These are phyloP conservation scores for Caenorhabditis macrosperma DNA, from an alignment of 2,888 invertebrate species.

Conservation along the genomic window DNA sequence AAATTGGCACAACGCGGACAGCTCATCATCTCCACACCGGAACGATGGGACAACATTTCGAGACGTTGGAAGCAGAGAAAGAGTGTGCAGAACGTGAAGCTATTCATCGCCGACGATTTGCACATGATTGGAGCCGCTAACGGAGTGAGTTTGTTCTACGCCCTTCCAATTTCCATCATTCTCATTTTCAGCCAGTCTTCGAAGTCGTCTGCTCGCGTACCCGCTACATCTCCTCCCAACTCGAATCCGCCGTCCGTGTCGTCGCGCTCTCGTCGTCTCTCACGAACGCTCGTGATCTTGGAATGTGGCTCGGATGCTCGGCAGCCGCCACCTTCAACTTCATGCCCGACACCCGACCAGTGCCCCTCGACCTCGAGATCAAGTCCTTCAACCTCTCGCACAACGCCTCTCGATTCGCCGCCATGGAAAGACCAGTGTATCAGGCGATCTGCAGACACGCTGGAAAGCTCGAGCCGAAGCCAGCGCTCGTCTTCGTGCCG, in stretches of 20 bases:
- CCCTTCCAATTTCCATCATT: background rate
- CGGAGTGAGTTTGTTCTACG: conserved; percentile 80
- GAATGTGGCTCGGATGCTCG: conserved; percentile 85
- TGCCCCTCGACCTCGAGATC: conserved; percentile 95
- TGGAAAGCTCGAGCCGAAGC: conserved; percentile 84
- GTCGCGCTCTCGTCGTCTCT: conserved; percentile 94
- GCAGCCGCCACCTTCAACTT: conserved; percentile 97
- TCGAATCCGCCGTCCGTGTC: conserved; percentile 83
- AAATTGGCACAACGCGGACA: conserved; percentile 88
- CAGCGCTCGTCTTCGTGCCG: conserved; percentile 90
- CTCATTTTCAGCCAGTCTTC: conserved; percentile 86
- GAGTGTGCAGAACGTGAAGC: conserved; percentile 95
- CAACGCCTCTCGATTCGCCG: conserved; percentile 92
- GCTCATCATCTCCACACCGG: conserved; percentile 91
- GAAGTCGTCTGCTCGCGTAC: conserved; percentile 92
- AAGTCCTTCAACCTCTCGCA: conserved; percentile 97
- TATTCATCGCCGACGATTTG: conserved; percentile 96
- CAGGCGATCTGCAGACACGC: conserved; percentile 86
- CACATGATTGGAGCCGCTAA: conserved; percentile 85
- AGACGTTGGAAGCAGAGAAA: conserved; percentile 98
- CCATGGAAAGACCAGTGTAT: conserved; percentile 98
- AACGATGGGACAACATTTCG: conserved; percentile 94
- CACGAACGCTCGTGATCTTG: conserved; percentile 87
- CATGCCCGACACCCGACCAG: conserved; percentile 95
- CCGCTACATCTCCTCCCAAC: conserved; percentile 95